A percentile compares a stretch with the other conserved stretches of the same genome.
phyloP scores from a whole-genome alignment of 1,140 invertebrate species.

The Pseudomyrmex sp. region DNA sequence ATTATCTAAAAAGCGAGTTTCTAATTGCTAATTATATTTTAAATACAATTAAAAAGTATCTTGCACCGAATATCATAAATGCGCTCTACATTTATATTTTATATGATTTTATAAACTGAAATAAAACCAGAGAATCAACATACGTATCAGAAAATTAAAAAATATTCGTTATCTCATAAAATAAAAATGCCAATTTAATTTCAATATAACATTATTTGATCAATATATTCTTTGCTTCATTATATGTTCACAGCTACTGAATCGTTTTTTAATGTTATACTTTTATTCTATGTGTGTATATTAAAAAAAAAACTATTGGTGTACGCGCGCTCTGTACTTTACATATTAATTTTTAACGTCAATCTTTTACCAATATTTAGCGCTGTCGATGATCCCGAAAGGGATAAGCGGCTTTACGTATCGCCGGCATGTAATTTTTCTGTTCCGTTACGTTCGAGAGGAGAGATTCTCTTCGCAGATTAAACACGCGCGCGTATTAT shows the following conservation, averaged over 20 bases:
- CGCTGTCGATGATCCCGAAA: neutral
- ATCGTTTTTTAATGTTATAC: too few relatives aligned
- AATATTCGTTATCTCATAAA: constrained; percentile 19
- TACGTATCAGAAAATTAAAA: neutral
- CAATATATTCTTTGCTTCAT: neutral
- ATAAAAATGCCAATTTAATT: constrained; percentile 23
- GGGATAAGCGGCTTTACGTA: neutral
- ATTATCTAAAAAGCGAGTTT: neutral
- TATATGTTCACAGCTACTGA: too few relatives aligned
- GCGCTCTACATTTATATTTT: too few relatives aligned
- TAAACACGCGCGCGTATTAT: constrained; percentile 47
- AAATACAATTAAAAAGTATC: neutral
- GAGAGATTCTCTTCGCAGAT: constrained; percentile 9
- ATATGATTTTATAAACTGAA: too few relatives aligned
- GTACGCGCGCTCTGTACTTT: neutral
- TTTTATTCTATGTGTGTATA: too few relatives aligned
- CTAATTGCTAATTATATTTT: neutral
- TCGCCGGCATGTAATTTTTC: constrained; percentile 34
- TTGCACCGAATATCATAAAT: too few relatives aligned
- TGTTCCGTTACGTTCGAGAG: constrained; percentile 8
- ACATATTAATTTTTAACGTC: constrained; percentile 20
- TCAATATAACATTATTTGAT: constrained; percentile 33
- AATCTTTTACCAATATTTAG: neutral
- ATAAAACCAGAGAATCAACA: too few relatives aligned
- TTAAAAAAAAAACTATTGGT: too few relatives aligned